Evolutionary conservation across 2,797 vertebrate species (phyloP).

Genomic region (Bucorvus abyssinicus): DNA sequence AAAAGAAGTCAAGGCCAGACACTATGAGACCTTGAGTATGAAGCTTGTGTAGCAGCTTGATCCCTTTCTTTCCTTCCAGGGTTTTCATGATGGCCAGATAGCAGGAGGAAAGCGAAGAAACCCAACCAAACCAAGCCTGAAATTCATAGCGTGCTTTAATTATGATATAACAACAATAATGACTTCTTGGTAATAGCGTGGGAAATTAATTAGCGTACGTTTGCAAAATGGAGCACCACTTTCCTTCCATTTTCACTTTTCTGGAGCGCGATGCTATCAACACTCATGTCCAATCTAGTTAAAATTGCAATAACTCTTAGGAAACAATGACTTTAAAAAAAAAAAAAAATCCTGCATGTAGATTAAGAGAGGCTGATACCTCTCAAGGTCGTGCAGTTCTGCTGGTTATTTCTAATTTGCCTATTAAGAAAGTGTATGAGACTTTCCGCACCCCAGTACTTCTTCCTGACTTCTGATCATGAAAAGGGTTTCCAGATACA

Average conservation of each 20-base stretch:
- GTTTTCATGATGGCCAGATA: background rate
- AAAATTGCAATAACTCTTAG: constrained; percentile 24
- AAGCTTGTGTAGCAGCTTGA: background rate
- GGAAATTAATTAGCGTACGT: constrained; percentile 20
- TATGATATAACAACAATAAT: background rate
- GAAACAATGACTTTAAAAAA: background rate
- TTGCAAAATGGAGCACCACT: background rate
- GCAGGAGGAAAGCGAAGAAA: background rate
- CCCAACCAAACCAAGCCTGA: background rate
- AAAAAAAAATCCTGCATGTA: background rate
- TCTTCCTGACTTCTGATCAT: background rate
- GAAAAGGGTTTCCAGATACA: background rate
- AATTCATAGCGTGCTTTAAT: constrained; percentile 6
- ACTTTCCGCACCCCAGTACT: background rate
- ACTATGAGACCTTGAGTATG: rapidly evolving
- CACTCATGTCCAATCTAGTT: background rate
- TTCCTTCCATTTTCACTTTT: background rate
- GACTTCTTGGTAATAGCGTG: background rate
- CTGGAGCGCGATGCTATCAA: background rate
- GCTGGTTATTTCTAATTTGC: background rate
- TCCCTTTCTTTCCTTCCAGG: background rate
- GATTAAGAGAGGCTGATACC: background rate
- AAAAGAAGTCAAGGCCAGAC: background rate
- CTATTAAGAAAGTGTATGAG: background rate
- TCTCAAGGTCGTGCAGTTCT: background rate